Evolutionary conservation across 2,888 invertebrate genomes (phyloP), one percentile per base, ranked within the genome.

Genomic region (Agriopis aurantiaria): DNA sequence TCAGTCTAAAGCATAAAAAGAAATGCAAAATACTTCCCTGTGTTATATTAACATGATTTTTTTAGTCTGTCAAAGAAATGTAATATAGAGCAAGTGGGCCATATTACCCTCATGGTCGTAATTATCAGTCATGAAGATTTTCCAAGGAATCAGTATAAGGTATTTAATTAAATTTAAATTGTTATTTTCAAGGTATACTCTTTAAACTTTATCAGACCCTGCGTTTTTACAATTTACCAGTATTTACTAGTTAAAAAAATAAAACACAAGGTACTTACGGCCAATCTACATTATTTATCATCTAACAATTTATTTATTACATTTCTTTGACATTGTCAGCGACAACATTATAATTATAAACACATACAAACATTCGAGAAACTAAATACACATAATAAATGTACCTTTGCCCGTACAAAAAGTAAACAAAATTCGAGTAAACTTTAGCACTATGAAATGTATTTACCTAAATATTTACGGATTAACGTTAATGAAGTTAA

Each of bases 1-100:
- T 90, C 89, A 91, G 89, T 90, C 90, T 84, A 82, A 82, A 86
- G 80, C 82, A 84, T 83, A 80, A 80, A 33, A 87, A 83, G 76
- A 89, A 91, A 91, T 91, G 90, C 90, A 86, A 70, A 55, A 73
- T 48, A 75, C 75, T 75, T 86, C 85, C 88, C 88, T 86, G 87
- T 87, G 73, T 74, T 56, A 51, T 61, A 53, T 9, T 14, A 53
- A 43, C 45, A 46, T 33, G 33, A 46, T 33, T 12, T 33, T 58
- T n/a, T 7, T 11, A 4, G 14, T 6, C 41, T 55, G 48, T 14
- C 65, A 63, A 68, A 67, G 58, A 53, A 48, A 48, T 48, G 14
- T 40, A 55, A 33, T 40, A 23, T 1, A 3, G 5, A 48, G 10
- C 8, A 52, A 17, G 8, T 23, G 51, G 51, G 17, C 17, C 51